Percentiles rank a stretch among this genome's conserved stretches.
phyloP scores from a whole-genome alignment of 2,797 vertebrate genomes.

The Amblyraja radiata region DNA sequence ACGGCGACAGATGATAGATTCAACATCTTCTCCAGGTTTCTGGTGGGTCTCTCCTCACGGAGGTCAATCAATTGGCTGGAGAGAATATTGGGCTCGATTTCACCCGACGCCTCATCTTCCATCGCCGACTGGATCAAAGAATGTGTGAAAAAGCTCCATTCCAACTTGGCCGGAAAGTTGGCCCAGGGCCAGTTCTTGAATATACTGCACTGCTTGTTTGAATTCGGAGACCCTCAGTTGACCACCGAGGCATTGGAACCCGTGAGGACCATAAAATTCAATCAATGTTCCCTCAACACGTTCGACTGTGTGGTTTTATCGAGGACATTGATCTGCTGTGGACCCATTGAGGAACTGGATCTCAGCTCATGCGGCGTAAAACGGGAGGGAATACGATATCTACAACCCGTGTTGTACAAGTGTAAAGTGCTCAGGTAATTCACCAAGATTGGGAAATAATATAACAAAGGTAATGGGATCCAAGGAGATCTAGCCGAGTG shows the following conservation, averaged over 20 bases:
- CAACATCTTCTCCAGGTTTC: neutral
- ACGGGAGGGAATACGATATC: neutral
- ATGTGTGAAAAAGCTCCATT: neutral
- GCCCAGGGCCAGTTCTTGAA: neutral
- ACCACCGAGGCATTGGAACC: neutral
- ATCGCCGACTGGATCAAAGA: neutral
- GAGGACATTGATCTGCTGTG: neutral
- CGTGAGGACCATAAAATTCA: neutral
- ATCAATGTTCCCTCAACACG: neutral
- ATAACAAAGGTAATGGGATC: too few relatives aligned
- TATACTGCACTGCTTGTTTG: neutral
- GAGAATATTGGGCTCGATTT: neutral
- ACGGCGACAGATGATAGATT: neutral
- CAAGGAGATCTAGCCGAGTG: too few relatives aligned
- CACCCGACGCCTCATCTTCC: neutral
- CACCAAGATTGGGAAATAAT: neutral
- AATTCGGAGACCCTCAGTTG: neutral
- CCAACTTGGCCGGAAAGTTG: rapidly evolving
- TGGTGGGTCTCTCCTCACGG: neutral
- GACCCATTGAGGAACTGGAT: neutral
- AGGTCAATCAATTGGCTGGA: neutral
- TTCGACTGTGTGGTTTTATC: neutral
- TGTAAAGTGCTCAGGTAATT: neutral
- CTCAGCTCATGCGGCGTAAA: neutral
- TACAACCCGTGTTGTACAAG: neutral